Evolutionary conservation across 2,797 vertebrate genomes (phyloP).

Genomic region (Champsocephalus gunnari): DNA sequence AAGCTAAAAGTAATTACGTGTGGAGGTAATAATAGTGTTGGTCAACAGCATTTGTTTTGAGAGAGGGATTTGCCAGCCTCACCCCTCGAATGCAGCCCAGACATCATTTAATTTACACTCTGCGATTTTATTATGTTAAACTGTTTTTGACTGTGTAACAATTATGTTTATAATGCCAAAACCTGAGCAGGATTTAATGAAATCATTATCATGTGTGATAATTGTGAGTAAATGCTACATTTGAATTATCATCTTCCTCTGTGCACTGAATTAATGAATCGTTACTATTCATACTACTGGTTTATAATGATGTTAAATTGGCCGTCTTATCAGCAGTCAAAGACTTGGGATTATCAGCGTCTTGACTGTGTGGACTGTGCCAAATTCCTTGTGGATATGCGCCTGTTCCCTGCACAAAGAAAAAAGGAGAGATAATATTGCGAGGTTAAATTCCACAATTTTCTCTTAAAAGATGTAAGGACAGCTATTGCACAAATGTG

Average conservation of each 20-base stretch:
- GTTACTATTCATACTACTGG: constrained; percentile 83
- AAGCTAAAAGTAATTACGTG: constrained; percentile 96
- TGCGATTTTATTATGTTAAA: constrained; percentile 92
- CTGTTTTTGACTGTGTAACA: constrained; percentile 91
- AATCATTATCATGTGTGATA: constrained; percentile 84
- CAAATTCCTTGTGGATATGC: constrained; percentile 83
- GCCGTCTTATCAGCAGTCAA: constrained; percentile 86
- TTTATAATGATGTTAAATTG: constrained; percentile 91
- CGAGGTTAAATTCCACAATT: constrained; percentile 87
- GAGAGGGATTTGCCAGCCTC: constrained; percentile 89
- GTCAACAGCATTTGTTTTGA: constrained; percentile 97
- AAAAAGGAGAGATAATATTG: constrained; percentile 83
- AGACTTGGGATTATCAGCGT: constrained; percentile 87
- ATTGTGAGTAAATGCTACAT: constrained; percentile 84
- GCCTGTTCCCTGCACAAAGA: constrained; percentile 81
- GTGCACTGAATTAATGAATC: constrained; percentile 84
- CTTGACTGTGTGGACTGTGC: constrained; percentile 81
- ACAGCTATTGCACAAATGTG: constrained; percentile 80
- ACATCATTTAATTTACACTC: constrained; percentile 89
- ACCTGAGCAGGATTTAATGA: constrained; percentile 92
- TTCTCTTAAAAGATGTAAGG: constrained; percentile 85
- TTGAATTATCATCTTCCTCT: constrained; percentile 83
- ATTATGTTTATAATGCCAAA: constrained; percentile 99
- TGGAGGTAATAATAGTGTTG: constrained; percentile 98
- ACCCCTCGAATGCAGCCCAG: constrained; percentile 86